Base-by-base conservation (phyloP, 2,113 vertebrate species). In the Calypte anna region DNA sequence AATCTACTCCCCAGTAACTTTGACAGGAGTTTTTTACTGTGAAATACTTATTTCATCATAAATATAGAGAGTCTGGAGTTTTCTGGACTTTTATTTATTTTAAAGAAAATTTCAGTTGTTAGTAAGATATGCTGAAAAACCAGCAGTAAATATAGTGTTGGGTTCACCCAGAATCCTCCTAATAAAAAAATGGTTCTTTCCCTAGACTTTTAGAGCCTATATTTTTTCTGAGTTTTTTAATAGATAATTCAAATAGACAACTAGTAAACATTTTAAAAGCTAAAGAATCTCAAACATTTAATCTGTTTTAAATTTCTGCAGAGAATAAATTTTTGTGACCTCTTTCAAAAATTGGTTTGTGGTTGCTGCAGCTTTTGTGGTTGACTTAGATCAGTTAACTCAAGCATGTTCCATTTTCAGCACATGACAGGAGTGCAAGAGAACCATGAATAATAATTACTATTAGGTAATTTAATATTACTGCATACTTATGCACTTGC, bases 61-160 rank as follows among this genome's bases (percentile, higher is more conserved):
- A 70, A 61, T 55, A 44, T 12, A 17, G 25, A 10, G 7, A 55
- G 7, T 40, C 25, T 86, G 36, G 10, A 48, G 54, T 75, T 8
- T 86, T 79, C 16, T 59, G 22, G 43, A 23, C 30, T 63, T 54
- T 64, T 58, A 20, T 23, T 74, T 69, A 55, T 79, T 75, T 89
- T 31, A 75, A 89, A 86, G 18, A 6, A 17, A 14, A 7, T 38
- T 70, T 70, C 10, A 40, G 15, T 46, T 20, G 6, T 38, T 80
- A 21, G 9, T 50, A 80, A 70, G 8, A 5, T 22, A 61, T 23
- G 9, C 50, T 50, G 22, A 15, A 55, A 81, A 73, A 13, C 4
- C 1, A 0, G 3, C 4, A 55, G 8, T 2, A 77, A 70, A 59
- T 30, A 28, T 0, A 44, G 21, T 48, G 20, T 55, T 69, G 58